Conservation (phyloP, 2,888 invertebrate species). For the Clunio marinus region DNA sequence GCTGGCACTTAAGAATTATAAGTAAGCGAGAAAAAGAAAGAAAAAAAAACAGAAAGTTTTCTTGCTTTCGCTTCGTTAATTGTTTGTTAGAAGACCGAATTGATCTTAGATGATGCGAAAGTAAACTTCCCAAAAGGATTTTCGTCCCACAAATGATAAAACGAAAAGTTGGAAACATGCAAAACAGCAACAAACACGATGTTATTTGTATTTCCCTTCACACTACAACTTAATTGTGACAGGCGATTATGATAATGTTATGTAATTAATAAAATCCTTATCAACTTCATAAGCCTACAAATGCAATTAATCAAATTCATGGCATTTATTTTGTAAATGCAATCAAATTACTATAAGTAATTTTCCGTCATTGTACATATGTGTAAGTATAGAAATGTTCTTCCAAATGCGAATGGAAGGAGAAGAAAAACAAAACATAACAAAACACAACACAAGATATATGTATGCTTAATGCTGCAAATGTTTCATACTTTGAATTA, state of each 20-base stretch:
- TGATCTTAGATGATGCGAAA: background rate
- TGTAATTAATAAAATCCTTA: background rate
- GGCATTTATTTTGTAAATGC: background rate
- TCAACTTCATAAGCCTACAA: background rate
- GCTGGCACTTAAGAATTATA: background rate
- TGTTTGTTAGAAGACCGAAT: background rate
- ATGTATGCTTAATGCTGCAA: background rate
- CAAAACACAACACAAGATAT: no score
- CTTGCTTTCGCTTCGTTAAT: no score
- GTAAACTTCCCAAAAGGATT: background rate
- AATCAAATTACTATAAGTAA: background rate
- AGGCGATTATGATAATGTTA: background rate
- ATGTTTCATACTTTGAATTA: background rate
- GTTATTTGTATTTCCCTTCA: background rate
- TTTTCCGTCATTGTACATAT: background rate
- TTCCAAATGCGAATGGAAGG: background rate
- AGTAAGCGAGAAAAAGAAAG: background rate
- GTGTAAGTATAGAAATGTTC: no score
- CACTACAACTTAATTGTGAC: background rate
- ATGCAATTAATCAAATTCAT: background rate
- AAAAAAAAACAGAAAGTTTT: no score
- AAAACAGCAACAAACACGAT: no score
- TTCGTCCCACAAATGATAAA: background rate
- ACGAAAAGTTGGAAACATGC: background rate
- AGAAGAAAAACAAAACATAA: no score